These are phyloP conservation scores for Piezodorus guildinii DNA, from an alignment of 1,140 invertebrate species.

Conservation along the genomic window DNA sequence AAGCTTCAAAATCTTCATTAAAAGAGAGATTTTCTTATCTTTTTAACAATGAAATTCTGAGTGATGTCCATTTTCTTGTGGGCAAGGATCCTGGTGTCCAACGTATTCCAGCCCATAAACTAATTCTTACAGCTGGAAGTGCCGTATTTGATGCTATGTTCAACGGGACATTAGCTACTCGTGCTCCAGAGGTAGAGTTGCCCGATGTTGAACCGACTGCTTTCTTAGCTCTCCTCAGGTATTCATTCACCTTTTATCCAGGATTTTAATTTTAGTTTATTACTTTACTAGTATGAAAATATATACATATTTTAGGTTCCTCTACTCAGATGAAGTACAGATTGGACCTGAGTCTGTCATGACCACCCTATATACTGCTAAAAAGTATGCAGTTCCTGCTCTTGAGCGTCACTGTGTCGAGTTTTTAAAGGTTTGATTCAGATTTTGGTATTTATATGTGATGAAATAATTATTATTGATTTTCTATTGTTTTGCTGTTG, in stretches of 20 bases:
- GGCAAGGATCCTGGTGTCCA: slow-evolving; percentile 56
- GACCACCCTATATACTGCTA: slow-evolving; percentile 75
- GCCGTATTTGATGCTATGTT: slow-evolving; percentile 84
- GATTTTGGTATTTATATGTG: background rate
- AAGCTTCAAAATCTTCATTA: background rate
- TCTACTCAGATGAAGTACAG: slow-evolving; percentile 76
- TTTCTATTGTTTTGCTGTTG: background rate
- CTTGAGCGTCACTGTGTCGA: slow-evolving; percentile 76
- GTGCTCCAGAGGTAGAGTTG: slow-evolving; percentile 60
- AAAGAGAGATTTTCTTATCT: slow-evolving; percentile 60
- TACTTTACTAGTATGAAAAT: too few relatives aligned
- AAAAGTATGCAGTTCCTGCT: slow-evolving; percentile 75
- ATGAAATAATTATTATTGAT: background rate
- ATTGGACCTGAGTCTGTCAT: slow-evolving; percentile 79
- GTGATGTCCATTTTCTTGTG: slow-evolving; percentile 69
- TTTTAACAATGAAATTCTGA: slow-evolving; percentile 69
- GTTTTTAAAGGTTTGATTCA: slow-evolving; percentile 49
- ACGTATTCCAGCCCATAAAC: slow-evolving; percentile 71
- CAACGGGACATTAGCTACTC: slow-evolving; percentile 56
- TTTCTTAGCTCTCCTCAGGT: slow-evolving; percentile 53
- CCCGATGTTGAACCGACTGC: slow-evolving; percentile 75
- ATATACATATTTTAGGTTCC: slow-evolving; percentile 42
- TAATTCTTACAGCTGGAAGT: slow-evolving; percentile 69
- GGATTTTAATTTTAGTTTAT: too few relatives aligned
- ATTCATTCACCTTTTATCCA: too few relatives aligned